Base-by-base conservation (phyloP, 2,888 invertebrate species). In the Augochlorella aurata region DNA sequence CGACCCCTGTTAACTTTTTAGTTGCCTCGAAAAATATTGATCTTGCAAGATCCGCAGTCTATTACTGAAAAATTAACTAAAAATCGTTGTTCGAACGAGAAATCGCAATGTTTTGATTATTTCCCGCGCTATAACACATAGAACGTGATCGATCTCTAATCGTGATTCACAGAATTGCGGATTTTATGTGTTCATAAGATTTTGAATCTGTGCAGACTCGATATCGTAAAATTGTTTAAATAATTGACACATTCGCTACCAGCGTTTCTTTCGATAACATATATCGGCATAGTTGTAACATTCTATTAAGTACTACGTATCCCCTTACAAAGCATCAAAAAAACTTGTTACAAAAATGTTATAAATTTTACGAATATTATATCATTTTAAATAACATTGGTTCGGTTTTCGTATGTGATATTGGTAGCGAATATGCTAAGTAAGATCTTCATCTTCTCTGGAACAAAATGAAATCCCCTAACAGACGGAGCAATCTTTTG, bases 21-120 rank as follows among this genome's bases (percentile, higher is more conserved):
- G 16, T 58, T 24, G 58, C 24, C 24, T 58, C 24, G 16, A 24
- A 16, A 24, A 24, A 58, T 24, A 14, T 58, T 58, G 58, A 58
- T 58, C 58, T 24, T 58, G 58, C 58, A 8, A 58, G 58, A 58
- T 58, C 24, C 16, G 58, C 58, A 24, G 29, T 24, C 24, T 58
- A 58, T n/a, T 61, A 65, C 75, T 71, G 54, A 79, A 72, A 16
- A 70, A 70, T 21, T n/a, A 58, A 68, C 75, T 81, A 78, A 58
- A 58, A 14, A 76, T 81, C 67, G 79, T 87, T 82, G 81, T 24
- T 81, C 67, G 70, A 76, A 74, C 74, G 52, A 75, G 67, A 85
- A 77, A 50, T 66, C 61, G 77, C 73, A 63, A 70, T 68, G 16
- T 72, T 81, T 69, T 47, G 45, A 81, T 79, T 80, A 83, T 24